These are phyloP conservation scores for Muscicapa striata DNA, from an alignment of 2,797 vertebrate species.

Conservation along the genomic window DNA sequence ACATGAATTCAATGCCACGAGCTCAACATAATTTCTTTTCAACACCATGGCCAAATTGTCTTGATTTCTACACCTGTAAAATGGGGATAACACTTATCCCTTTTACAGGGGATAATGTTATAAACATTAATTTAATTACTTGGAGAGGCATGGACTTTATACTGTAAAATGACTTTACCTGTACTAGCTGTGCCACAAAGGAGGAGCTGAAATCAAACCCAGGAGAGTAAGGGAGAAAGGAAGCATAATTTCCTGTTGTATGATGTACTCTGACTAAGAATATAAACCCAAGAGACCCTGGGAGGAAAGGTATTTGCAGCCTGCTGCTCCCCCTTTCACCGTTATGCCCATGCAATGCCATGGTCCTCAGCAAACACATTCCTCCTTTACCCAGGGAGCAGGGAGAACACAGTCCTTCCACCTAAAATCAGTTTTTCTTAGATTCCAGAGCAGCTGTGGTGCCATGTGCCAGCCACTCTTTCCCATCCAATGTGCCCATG, in stretches of 20 bases:
- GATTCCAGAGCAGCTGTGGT: background rate
- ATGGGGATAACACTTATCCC: background rate
- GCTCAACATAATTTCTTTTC: conserved; percentile 39
- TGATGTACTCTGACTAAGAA: background rate
- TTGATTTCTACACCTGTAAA: conserved; percentile 27
- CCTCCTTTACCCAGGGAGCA: background rate
- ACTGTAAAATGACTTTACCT: conserved; percentile 8
- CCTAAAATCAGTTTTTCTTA: background rate
- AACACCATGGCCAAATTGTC: conserved; percentile 20
- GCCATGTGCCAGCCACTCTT: background rate
- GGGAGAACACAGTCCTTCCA: background rate
- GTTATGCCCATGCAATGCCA: background rate
- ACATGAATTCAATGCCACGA: background rate
- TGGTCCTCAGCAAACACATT: background rate
- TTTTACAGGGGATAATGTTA: conserved; percentile 5
- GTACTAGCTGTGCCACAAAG: background rate
- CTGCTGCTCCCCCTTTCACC: background rate
- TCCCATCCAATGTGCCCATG: background rate
- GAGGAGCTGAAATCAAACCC: conserved; percentile 22
- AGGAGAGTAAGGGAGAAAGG: conserved; percentile 7
- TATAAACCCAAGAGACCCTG: background rate
- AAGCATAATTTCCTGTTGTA: conserved; percentile 20
- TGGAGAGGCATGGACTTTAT: background rate
- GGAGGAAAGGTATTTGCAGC: background rate
- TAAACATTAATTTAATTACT: background rate